phyloP scores from a whole-genome alignment of 1,140 invertebrate genomes.

The Chrysomallon squamiferum region DNA sequence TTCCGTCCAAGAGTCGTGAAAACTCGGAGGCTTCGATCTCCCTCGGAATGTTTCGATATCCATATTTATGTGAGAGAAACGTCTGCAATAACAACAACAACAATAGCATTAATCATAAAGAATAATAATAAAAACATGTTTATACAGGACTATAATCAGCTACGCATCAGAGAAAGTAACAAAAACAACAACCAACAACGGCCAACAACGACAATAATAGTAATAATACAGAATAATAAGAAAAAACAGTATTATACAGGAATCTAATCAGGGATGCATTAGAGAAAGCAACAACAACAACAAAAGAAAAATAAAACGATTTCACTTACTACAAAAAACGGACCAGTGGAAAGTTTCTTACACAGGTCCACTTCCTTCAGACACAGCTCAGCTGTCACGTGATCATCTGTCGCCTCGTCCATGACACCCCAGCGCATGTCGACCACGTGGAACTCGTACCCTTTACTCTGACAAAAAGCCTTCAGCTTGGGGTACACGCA shows the following conservation, averaged over 20 bases:
- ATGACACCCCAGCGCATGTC: constrained; percentile 82
- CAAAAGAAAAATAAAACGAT: too few species aligned
- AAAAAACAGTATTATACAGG: too few species aligned
- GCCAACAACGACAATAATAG: too few species aligned
- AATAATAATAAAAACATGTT: too few species aligned
- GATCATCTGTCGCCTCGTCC: constrained; percentile 96
- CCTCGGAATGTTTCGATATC: constrained; percentile 46
- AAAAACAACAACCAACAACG: too few species aligned
- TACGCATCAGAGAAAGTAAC: too few species aligned
- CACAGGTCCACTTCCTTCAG: constrained; percentile 97
- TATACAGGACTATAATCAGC: too few species aligned
- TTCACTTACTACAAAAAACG: constrained; percentile 87
- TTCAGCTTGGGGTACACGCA: constrained; percentile 95
- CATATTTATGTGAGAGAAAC: constrained; percentile 54
- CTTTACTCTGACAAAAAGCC: constrained; percentile 77
- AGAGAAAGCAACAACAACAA: too few species aligned
- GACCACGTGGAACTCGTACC: constrained; percentile 66
- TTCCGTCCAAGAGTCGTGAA: constrained; percentile 27
- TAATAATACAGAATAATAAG: too few species aligned
- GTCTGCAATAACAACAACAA: constrained; percentile 25
- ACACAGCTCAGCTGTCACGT: constrained; percentile 97
- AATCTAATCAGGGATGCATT: too few species aligned
- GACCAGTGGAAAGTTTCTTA: constrained; percentile 93
- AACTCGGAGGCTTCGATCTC: constrained; percentile 43
- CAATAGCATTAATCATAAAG: background rate